Percentiles rank a stretch among this genome's conserved stretches.
Evolutionary conservation across 2,888 invertebrate species (phyloP).

Genomic region (Eupithecia insigniata): DNA sequence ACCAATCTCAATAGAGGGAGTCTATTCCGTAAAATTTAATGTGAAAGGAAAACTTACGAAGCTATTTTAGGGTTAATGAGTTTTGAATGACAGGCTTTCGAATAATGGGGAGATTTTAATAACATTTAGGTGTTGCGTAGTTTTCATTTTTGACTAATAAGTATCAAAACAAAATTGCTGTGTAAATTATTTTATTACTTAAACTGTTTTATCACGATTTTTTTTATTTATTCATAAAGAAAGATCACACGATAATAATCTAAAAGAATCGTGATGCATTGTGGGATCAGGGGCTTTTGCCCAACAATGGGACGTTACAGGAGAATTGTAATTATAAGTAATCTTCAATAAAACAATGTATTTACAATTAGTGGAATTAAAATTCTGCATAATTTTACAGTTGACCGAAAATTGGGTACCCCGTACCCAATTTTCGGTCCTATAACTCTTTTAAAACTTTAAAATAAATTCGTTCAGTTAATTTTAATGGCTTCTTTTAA

Average conservation of each 20-base stretch:
- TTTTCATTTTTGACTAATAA: not conserved
- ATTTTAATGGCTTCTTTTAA: not conserved
- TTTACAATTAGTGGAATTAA: not conserved
- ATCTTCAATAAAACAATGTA: not conserved
- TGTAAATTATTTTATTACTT: not conserved
- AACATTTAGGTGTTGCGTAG: conserved; percentile 1
- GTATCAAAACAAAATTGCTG: not conserved
- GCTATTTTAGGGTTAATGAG: conserved; percentile 63
- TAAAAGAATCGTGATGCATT: too few species aligned
- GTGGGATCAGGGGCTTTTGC: too few species aligned
- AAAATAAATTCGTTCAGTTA: not conserved
- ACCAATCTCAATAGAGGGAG: conserved; percentile 26
- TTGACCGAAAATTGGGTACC: not conserved
- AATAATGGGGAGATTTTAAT: conserved; percentile 38
- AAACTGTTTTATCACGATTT: too few species aligned
- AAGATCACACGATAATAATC: too few species aligned
- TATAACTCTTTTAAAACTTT: not conserved
- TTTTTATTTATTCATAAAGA: too few species aligned
- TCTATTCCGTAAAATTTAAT: conserved; percentile 50
- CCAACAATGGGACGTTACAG: too few species aligned
- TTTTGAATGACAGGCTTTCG: conserved; percentile 46
- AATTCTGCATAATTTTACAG: not conserved
- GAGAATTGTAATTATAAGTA: too few species aligned
- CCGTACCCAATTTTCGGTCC: too few species aligned
- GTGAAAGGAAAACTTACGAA: conserved; percentile 55